A percentile compares a stretch with the other conserved stretches of the same genome.
Evolutionary conservation across 1,140 invertebrate genomes (phyloP).

Genomic region (Drosophila ironensis): DNA sequence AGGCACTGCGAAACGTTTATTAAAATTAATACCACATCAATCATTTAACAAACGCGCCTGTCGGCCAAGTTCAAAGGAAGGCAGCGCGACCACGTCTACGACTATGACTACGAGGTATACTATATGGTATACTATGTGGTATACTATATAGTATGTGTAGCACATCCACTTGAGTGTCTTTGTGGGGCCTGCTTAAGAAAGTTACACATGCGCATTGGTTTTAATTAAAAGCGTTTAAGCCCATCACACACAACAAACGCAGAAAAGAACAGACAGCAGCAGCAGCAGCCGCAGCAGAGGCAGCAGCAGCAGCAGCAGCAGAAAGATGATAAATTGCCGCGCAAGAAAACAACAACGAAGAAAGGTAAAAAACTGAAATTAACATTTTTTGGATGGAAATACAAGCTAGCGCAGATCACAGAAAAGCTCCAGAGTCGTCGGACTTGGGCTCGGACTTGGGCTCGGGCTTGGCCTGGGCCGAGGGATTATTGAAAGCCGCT

Average conservation of each 20-base stretch:
- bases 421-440: slow-evolving; percentile 6
- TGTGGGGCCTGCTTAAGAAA: slow-evolving; percentile 65
- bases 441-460: too few species aligned
- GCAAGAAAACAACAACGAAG: slow-evolving; percentile 66
- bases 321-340: slow-evolving; percentile 79
- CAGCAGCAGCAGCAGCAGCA: not conserved
- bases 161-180: too few species aligned
- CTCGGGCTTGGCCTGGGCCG: too few species aligned
- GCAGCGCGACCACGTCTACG: slow-evolving; percentile 29
- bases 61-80: slow-evolving; percentile 77
- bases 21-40: slow-evolving; percentile 82
- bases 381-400: slow-evolving; percentile 63
- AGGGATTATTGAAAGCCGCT: slow-evolving; percentile 50
- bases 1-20: slow-evolving; percentile 57
- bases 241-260: slow-evolving; percentile 13
- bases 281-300: not conserved
- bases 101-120: slow-evolving; percentile 9
- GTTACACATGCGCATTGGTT: slow-evolving; percentile 81
- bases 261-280: not conserved
- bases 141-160: too few species aligned
- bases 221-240: slow-evolving; percentile 81
- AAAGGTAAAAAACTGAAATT: too few species aligned
- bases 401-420: slow-evolving; percentile 38
- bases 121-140: not conserved
- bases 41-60: slow-evolving; percentile 78